Base-by-base conservation (phyloP, 2,888 invertebrate genomes). In the Hanleya hanleyi region DNA sequence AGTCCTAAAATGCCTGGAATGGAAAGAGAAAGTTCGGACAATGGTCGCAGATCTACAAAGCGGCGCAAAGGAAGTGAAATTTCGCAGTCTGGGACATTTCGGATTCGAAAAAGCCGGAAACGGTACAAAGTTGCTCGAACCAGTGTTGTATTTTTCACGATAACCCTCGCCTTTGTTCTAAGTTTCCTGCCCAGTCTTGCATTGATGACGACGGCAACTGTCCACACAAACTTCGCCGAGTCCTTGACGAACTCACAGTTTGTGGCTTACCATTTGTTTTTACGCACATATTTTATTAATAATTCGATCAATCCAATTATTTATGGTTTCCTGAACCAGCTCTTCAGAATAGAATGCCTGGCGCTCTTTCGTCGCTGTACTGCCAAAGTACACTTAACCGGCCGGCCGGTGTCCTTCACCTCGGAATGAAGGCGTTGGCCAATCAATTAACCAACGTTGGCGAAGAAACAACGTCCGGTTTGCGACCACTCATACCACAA, bases 231-330 rank as follows among this genome's bases (percentile, higher is more conserved):
- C 22, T 57, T 57, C 9, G 57, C 57, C 12, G 22, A 57, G 29
- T 29, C 57, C 12, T 57, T 57, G 57, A 29, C 57, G 26, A 15
- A 22, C 15, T 26, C 18, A 4, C 7, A 57, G 9, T 57, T 57
- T 26, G 32, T 57, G 4, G 57, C 57, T 12, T 57, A 57, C 57
- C 15, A 15, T 32, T 57, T 57, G 12, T 57, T 57, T 26, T 29
- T 57, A 32, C 57, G 57, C 57, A 57, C 57, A 57, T 57, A 57
- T 57, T 57, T 57, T 29, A 57, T 57, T 7, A 57, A 57, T 57
- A 57, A 57, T 57, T 57, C 57, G 4, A 57, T 57, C 22, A 57
- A 57, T 29, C 57, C 57, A 4, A 57, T 57, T 29, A 57, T 57
- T 29, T 57, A 57, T 9, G 57, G 57, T 22, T 57, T 57, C 26